Percentiles rank a stretch among this genome's conserved stretches.
Evolutionary conservation across 1,140 invertebrate genomes (phyloP).

Genomic region (Thaumatotibia leucotreta): DNA sequence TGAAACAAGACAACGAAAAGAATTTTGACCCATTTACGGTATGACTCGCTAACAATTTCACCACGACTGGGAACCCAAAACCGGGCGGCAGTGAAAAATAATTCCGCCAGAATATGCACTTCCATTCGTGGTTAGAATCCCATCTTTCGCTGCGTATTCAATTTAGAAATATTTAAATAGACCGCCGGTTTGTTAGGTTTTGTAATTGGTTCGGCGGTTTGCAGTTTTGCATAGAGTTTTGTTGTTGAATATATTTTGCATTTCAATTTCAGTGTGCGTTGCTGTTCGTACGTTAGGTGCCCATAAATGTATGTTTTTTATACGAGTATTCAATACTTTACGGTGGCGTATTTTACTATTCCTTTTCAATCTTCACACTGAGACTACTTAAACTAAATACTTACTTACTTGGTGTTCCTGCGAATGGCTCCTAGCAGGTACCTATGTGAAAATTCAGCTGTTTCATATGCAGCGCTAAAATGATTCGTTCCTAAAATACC

Average conservation of each 20-base stretch:
- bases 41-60: neutral
- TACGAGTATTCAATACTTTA: too few relatives aligned
- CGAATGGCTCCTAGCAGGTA: too few relatives aligned
- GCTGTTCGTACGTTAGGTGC: neutral
- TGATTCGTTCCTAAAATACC: too few relatives aligned
- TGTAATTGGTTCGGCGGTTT: neutral
- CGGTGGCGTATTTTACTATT: too few relatives aligned
- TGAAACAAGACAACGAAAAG: too few relatives aligned
- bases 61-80: neutral
- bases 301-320: too few relatives aligned
- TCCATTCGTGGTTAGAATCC: neutral
- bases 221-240: neutral
- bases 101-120: neutral
- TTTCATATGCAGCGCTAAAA: too few relatives aligned
- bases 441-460: too few relatives aligned
- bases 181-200: neutral
- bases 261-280: neutral
- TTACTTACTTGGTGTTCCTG: too few relatives aligned
- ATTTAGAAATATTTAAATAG: neutral
- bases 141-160: neutral
- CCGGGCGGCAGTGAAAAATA: neutral
- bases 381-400: too few relatives aligned
- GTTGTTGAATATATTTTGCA: neutral
- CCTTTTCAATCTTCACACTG: too few relatives aligned
- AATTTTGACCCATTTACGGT: too few relatives aligned